Base-by-base conservation (phyloP, 2,113 vertebrate species). In the Neomonachus schauinslandi region DNA sequence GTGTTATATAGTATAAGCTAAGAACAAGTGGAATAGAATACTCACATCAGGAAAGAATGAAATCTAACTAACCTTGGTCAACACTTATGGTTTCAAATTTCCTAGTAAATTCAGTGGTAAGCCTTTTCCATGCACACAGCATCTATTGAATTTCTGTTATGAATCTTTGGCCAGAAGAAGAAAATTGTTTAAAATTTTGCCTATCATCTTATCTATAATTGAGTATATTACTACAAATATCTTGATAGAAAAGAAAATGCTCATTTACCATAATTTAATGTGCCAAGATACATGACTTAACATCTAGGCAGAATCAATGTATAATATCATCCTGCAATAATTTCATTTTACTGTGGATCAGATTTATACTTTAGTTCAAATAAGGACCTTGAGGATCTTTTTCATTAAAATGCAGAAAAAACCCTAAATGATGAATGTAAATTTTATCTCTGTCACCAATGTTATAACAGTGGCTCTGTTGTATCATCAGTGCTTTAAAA, bases 251-350 rank as follows among this genome's bases (percentile, higher is more conserved):
- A 97, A 93, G 19, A 26, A 92, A 96, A 94, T 71, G n/a, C n/a
- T 89, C 94, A 83, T 87, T 96, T 95, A 83, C 77, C 82, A 59
- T 93, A 80, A 96, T 92, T 92, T 83, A 96, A 92, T 92, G 18
- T 92, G 69, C 49, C 67, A 90, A 95, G 49, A 95, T 81, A 74
- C 16, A 89, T 88, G 61, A 95, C 31, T 87, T 95, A 93, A 86
- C 12, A 93, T 77, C 24, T 96, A 82, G 77, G n/a, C 67, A 80
- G 87, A 96, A 93, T 95, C 55, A 92, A 93, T 95, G 65, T 59
- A 76, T 67, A 90, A 28, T 55, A 72, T 86, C 65, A 89, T 91
- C 18, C n/a, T 95, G 8, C 36, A 89, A 86, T 95, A 72, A 87
- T 42, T 83, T 92, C 36, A 79, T 94, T 96, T 97, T 85, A 96